Evolutionary conservation across 2,113 vertebrate genomes (phyloP), one percentile per base, ranked within the genome.

Genomic region (Leucosticte australis): DNA sequence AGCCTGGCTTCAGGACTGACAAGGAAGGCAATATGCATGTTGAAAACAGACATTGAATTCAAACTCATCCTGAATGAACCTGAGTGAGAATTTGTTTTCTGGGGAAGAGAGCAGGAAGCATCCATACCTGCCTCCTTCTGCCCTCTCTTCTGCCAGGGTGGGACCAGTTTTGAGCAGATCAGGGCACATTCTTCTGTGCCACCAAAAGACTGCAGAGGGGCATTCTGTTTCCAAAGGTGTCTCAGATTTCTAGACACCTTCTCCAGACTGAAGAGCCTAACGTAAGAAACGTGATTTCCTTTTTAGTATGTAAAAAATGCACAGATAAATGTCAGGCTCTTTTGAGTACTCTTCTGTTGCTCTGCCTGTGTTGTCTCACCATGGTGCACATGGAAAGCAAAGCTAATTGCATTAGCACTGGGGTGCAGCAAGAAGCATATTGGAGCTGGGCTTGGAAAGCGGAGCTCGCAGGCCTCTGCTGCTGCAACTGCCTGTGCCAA

Each of bases 401-500:
- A 92, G 70, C 60, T 89, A 81, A 94, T 91, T 70, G 80, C 64
- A 42, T 57, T 83, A 88, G 85, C 77, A 53, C 64, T 75, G 89
- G 73, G 41, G 30, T 93, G 55, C 71, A 89, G 69, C 3, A 3
- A 91, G 59, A 67, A 94, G 62, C 64, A 23, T 33, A 53, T 52
- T 92, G 84, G 75, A 95, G 65, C 70, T 77, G 73, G 65, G 63
- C 70, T 93, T 83, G 78, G 86, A 53, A 87, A 91, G 83, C 4
- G 1, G 49, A 47, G 80, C 84, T 93, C 1, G 0, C 70, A 37
- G 78, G 78, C 73, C 71, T 73, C 23, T 84, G 90, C 71, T 95
- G 50, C 84, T 95, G 91, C 87, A 89, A 23, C 59, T 0, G 59
- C 77, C 90, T 89, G 75, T 96, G 95, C 96, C 95, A 97, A 92